phyloP scores from a whole-genome alignment of 2,888 invertebrate species.

The Xestia xanthographa region DNA sequence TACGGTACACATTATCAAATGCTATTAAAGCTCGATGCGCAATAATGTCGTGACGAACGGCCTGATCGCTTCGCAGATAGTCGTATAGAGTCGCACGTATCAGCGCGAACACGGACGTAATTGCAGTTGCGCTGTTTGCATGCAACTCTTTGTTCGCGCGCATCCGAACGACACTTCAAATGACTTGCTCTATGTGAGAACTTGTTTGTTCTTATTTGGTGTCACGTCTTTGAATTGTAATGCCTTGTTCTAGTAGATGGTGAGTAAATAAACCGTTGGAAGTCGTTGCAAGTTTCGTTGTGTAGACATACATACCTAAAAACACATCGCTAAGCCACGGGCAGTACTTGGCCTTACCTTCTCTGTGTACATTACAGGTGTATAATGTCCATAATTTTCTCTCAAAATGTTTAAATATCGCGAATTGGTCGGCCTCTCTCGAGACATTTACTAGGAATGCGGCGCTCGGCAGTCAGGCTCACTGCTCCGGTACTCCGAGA shows the following conservation, averaged over 20 bases:
- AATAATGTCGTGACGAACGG: slow-evolving; percentile 11
- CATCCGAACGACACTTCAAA: slow-evolving; percentile 27
- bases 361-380: background rate
- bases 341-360: background rate
- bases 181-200: slow-evolving; percentile 14
- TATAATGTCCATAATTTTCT: slow-evolving; percentile 14
- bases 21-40: background rate
- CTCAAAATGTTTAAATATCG: slow-evolving; percentile 39
- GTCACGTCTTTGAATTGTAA: slow-evolving; percentile 2
- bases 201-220: slow-evolving; percentile 22
- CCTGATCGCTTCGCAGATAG: background rate
- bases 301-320: background rate
- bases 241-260: background rate
- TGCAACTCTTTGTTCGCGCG: slow-evolving; percentile 32
- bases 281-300: background rate
- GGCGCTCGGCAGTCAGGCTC: slow-evolving; percentile 2
- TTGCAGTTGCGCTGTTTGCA: slow-evolving; percentile 38
- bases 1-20: background rate
- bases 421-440: background rate
- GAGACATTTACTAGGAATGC: slow-evolving; percentile 45
- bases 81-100: background rate
- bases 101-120: slow-evolving; percentile 5
- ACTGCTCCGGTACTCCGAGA: slow-evolving; percentile 15
- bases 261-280: background rate
- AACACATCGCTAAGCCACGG: background rate